phyloP scores from a whole-genome alignment of 2,113 vertebrate species.

The Rhegmatorhina hoffmannsi region DNA sequence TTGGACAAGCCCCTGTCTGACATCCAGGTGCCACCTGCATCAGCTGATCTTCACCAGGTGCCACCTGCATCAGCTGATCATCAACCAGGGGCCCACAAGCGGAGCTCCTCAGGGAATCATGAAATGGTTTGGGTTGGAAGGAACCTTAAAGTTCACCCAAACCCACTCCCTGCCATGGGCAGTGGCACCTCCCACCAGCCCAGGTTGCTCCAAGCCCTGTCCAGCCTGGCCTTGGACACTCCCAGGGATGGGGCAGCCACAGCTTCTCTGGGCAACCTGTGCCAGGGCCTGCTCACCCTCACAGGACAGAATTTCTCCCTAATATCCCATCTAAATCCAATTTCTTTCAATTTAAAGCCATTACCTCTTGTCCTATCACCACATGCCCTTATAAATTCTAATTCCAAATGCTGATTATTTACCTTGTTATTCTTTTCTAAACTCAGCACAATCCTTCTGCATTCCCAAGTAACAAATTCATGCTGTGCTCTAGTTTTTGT shows the following conservation, averaged over 20 bases:
- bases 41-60: background rate
- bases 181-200: background rate
- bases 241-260: background rate
- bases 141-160: background rate
- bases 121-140: background rate
- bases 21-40: background rate
- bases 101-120: background rate
- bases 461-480: background rate
- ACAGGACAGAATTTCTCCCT: too few relatives aligned
- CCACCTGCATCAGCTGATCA: background rate
- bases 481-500: background rate
- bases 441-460: too few relatives aligned
- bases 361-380: too few relatives aligned
- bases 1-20: background rate
- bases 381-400: too few relatives aligned
- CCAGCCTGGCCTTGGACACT: background rate
- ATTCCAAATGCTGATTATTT: too few relatives aligned
- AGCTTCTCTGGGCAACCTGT: background rate
- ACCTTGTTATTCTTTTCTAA: too few relatives aligned
- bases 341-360: too few relatives aligned
- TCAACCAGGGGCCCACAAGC: accelerated
- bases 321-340: too few relatives aligned
- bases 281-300: too few relatives aligned
- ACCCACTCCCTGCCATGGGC: background rate
- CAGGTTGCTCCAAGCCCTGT: accelerated